These are phyloP conservation scores for Ceramica pisi DNA, from an alignment of 2,888 invertebrate species.

Conservation along the genomic window DNA sequence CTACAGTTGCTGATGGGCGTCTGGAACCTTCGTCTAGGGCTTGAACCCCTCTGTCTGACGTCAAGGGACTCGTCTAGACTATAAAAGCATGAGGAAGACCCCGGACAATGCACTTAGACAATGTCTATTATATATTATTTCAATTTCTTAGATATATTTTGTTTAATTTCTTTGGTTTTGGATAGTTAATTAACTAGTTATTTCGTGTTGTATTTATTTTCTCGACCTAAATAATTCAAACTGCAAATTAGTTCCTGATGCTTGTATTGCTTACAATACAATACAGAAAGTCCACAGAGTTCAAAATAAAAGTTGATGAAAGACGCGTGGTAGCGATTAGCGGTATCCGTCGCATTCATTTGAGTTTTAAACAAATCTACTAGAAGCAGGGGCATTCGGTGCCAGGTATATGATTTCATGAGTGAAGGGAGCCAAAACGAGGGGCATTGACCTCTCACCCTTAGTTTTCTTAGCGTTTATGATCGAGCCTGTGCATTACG, in stretches of 20 bases:
- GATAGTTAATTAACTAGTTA: neutral
- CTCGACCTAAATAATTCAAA: neutral
- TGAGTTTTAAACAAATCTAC: constrained; percentile 61
- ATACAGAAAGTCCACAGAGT: neutral
- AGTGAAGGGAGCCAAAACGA: constrained; percentile 76
- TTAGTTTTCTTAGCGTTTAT: constrained; percentile 80
- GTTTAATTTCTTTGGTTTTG: neutral
- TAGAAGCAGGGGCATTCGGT: constrained; percentile 62
- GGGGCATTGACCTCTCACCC: constrained; percentile 86
- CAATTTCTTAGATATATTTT: neutral
- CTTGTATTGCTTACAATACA: neutral
- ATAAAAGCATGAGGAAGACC: constrained; percentile 76
- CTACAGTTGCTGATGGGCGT: constrained; percentile 58
- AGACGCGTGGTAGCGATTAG: constrained; percentile 26
- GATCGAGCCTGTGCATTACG: constrained; percentile 69
- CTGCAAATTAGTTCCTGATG: neutral
- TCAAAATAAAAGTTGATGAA: constrained; percentile 12
- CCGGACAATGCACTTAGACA: constrained; percentile 73
- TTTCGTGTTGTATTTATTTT: neutral
- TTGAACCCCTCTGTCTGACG: constrained; percentile 73
- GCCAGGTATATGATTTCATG: constrained; percentile 73
- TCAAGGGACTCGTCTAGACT: constrained; percentile 81
- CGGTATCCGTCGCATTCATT: constrained; percentile 20
- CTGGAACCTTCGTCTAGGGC: constrained; percentile 62
- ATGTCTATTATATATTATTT: neutral